Base-by-base conservation (phyloP, 2,797 vertebrate species). In the Cichlasoma orientale region DNA sequence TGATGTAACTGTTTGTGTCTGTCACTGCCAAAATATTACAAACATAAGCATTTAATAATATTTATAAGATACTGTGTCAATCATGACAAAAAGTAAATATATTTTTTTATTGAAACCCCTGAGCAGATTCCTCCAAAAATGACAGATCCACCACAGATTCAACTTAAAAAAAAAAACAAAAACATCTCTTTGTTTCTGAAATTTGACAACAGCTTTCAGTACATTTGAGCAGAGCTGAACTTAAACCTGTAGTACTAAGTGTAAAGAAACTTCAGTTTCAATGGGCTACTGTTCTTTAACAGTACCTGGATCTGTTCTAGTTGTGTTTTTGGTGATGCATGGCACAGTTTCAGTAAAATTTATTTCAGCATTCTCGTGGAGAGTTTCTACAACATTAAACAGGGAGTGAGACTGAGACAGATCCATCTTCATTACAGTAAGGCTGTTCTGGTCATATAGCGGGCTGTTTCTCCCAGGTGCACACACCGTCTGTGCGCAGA, bases 381-480 rank as follows among this genome's bases (percentile, higher is more conserved):
- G 54, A 41, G 18, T 77, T 58, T 72, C 63, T 86, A 54, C 38
- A 72, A 82, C 68, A 73, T 83, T 82, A 66, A 38, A 58, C 73
- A 54, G 53, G 27, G 76, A 77, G 38, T 54, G 23, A 81, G 56
- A 27, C n/a, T 66, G 36, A 72, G 47, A 56, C 23, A 61, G 72
- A 90, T 89, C 86, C 66, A 79, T 92, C 85, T 89, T 90, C 72
- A 87, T 91, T 85, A 85, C 72, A 71, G 54, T 82, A 52, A 82
- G 69, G 58, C 56, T 56, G 76, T 78, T 73, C 68, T 84, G 83
- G 76, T 83, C 72, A 77, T 31, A 1, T 33, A 23, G 70, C 70
- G 78, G 78, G 75, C 29, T 52, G 36, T 72, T 55, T 71, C 73
- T 83, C 77, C 71, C 72, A 54, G 79, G 77, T 86, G 78, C 54